These are phyloP conservation scores for Coracopsis vasa DNA, from an alignment of 2,113 vertebrate species.

Conservation along the genomic window DNA sequence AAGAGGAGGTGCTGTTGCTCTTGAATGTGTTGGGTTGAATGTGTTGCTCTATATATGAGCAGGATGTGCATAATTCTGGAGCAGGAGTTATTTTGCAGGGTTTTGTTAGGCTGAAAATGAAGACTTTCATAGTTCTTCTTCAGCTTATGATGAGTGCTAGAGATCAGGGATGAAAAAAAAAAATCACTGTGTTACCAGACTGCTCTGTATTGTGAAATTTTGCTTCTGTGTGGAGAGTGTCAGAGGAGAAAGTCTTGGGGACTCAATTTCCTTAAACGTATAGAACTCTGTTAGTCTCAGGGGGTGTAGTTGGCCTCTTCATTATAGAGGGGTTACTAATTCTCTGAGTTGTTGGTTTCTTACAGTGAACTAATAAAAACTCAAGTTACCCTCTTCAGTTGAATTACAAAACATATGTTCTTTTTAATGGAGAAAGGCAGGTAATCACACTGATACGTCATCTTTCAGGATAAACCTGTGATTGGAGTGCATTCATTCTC, in stretches of 20 bases:
- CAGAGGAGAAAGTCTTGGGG: background rate
- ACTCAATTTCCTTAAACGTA: background rate
- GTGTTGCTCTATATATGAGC: background rate
- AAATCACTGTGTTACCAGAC: accelerated
- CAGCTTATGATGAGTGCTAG: background rate
- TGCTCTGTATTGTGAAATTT: background rate
- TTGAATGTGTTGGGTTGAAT: background rate
- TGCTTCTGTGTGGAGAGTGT: background rate
- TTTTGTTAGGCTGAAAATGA: background rate
- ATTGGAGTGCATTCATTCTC: slow-evolving; percentile 85
- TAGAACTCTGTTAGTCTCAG: background rate
- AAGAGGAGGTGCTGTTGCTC: background rate
- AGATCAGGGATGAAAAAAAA: background rate
- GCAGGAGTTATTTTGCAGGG: background rate
- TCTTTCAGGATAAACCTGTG: slow-evolving; percentile 86
- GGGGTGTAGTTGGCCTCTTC: background rate
- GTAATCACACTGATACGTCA: background rate
- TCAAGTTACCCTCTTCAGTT: background rate
- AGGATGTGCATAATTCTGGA: background rate
- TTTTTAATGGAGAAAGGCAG: background rate
- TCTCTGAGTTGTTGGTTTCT: background rate
- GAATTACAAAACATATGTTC: background rate
- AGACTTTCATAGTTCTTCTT: background rate
- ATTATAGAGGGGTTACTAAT: background rate
- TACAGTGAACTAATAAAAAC: background rate